Evolutionary conservation across 2,888 invertebrate genomes (phyloP), one percentile per base, ranked within the genome.

Genomic region (Orthosia gothica): DNA sequence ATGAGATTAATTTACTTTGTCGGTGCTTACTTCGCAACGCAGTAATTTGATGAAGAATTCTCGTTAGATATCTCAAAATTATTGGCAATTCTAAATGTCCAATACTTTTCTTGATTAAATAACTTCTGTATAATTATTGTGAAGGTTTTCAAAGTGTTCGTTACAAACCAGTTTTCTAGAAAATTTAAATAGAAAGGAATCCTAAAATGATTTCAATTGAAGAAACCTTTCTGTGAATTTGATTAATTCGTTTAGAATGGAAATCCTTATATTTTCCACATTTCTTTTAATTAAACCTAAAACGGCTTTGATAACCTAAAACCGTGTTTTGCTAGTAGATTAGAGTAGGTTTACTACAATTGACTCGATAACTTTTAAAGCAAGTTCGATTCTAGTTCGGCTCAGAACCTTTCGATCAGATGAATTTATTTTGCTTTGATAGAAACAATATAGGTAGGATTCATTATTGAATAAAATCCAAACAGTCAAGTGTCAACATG

Each of bases 191-290:
- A 18, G n/a, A 23, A 52, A 20, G 16, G 45, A 47, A 70, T 52
- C 32, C 50, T 32, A n/a, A n/a, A 67, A 54, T 16, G 7, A 40
- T 45, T 50, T 57, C 50, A 55, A 32, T 55, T 49, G 40, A 49
- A 47, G 23, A 40, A 54, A 63, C 32, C 1, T 62, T 62, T 57
- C 57, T 54, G 40, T 55, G 45, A 78, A 79, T n/a, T 32, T 55
- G n/a, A 72, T 50, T 61, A 55, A 72, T 66, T 61, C n/a, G 55
- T 50, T 20, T 55, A 32, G 13, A 50, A 52, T 57, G 23, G 20
- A n/a, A 63, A 49, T n/a, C 18, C 20, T 57, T 64, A 26, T 50
- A 55, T 63, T 55, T 50, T 50, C 40, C n/a, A 55, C 3, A 23
- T 61, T 72, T 1, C 16, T 52, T 49, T 54, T 61, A 26, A 26